phyloP scores from a whole-genome alignment of 2,888 invertebrate genomes.

The Oxyteleia sp. region DNA sequence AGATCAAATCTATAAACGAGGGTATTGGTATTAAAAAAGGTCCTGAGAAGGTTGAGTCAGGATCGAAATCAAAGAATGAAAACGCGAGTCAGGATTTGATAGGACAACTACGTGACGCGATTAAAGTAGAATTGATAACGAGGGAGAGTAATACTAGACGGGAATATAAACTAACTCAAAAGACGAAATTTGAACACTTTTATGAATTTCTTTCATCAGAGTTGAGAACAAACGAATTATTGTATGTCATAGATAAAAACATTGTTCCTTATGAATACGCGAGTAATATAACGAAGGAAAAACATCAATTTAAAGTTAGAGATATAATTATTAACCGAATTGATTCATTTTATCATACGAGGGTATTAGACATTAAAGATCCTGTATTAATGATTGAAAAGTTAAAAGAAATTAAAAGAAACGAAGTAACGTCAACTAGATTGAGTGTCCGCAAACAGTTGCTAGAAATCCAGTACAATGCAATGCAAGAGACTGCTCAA shows the following conservation, averaged over 20 bases:
- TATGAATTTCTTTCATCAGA: conserved; percentile 33
- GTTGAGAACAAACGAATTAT: conserved; percentile 14
- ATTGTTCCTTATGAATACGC: background rate
- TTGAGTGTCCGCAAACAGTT: conserved; percentile 15
- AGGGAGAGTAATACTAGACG: conserved; percentile 23
- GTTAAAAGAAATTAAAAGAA: conserved; percentile 9
- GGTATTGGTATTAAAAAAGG: too few species aligned
- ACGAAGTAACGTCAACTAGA: conserved; percentile 8
- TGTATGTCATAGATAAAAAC: conserved; percentile 30
- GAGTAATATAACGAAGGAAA: background rate
- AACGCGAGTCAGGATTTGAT: too few species aligned
- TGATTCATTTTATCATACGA: conserved; percentile 3
- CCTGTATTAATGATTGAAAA: conserved; percentile 5
- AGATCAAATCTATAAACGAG: too few species aligned
- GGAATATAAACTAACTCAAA: conserved; percentile 20
- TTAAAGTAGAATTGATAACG: conserved; percentile 27
- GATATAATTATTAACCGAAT: conserved; percentile 8
- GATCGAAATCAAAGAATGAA: too few species aligned
- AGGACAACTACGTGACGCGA: conserved; percentile 15
- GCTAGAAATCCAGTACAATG: background rate
- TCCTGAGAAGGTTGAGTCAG: too few species aligned
- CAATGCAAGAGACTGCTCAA: background rate
- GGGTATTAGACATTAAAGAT: conserved; percentile 6
- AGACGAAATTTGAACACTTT: conserved; percentile 39
- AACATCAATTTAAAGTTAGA: conserved; percentile 8